Base-by-base conservation (phyloP, 2,113 vertebrate species). In the Colaptes auratus region DNA sequence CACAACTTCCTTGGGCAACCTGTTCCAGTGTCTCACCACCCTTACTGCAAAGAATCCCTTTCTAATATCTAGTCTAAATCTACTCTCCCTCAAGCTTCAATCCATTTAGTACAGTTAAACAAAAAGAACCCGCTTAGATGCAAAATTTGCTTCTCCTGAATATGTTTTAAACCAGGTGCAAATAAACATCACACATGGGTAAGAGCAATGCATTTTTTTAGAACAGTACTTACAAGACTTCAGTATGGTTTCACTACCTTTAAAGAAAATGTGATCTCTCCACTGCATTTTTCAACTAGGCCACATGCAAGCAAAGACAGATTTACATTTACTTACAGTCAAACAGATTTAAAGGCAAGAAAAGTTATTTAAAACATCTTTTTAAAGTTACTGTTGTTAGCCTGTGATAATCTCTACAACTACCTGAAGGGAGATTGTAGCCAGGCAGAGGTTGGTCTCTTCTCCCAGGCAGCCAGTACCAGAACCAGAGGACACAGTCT, bases 161-260 rank as follows among this genome's bases (percentile, higher is more conserved):
- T 7, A 3, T 21, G 18, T 67, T 77, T 93, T 63, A 83, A 74
- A 77, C 10, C n/a, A 39, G 6, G 10, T 7, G 13, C 39, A 87
- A 66, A 60, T 42, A 55, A 78, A 86, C 28, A 65, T 3, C 60
- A 74, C 5, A 4, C 7, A 58, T 2, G 0, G 6, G 14, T 59
- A 65, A 19, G 55, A 3, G 42, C 9, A 79, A 80, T 66, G 13
- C 0, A 0, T 74, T 65, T 53, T 61, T 35, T 48, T 30, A 69
- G 55, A 73, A 92, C 80, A 73, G 44, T 24, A 35, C 7, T 59
- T 27, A 28, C 21, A 23, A 52, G 50, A 52, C 50, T 44, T 88
- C 31, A 70, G 14, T 14, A 14, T 8, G 7, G 42, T 86, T 70
- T 60, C 58, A 56, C 6, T 53, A 31, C 6, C 36, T 73, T 55